Base-by-base conservation (phyloP, 1,140 invertebrate species). In the Heliconius melpomene region DNA sequence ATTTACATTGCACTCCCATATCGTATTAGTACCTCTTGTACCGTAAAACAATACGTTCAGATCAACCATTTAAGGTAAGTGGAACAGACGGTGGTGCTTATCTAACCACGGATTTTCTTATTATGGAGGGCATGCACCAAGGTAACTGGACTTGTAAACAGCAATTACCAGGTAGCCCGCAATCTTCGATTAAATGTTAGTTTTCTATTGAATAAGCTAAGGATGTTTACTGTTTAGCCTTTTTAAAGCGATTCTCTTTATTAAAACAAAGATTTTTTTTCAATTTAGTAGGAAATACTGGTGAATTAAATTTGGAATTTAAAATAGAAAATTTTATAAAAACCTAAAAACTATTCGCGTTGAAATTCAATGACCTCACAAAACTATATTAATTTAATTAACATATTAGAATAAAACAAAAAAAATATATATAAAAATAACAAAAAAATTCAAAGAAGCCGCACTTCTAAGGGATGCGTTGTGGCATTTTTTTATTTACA, bases 21-120 rank as follows among this genome's bases (percentile, higher is more conserved):
- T 38, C 18, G 13, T 38, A 40, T 32, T 38, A 46, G 40, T 16
- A 46, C 13, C 6, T 36, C 74, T n/a, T 75, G 20, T 75, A 75
- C 54, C n/a, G 54, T 75, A 75, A 46, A 75, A 75, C 74, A 81
- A 77, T 76, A 77, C 52, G 52, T 52, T 80, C 36, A 74, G 79
- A 81, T 77, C 76, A 78, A 66, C 79, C 75, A 70, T 81, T 57
- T 81, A 77, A 18, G 79, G 75, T 75, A 75, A 75, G 72, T 74
- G 40, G 74, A 75, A 75, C 74, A 75, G 74, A n/a, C 52, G 29
- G 29, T 29, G 32, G 72, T 77, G 32, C 75, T 81, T 81, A 81
- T 77, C 79, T 81, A 60, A 40, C 54, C 54, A 76, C 75, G 79
- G 72, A 73, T 77, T 81, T 75, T 36, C 75, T 81, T 77, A 60